Evolutionary conservation across 2,113 vertebrate species (phyloP).

Genomic region (Austrofundulus limnaeus): DNA sequence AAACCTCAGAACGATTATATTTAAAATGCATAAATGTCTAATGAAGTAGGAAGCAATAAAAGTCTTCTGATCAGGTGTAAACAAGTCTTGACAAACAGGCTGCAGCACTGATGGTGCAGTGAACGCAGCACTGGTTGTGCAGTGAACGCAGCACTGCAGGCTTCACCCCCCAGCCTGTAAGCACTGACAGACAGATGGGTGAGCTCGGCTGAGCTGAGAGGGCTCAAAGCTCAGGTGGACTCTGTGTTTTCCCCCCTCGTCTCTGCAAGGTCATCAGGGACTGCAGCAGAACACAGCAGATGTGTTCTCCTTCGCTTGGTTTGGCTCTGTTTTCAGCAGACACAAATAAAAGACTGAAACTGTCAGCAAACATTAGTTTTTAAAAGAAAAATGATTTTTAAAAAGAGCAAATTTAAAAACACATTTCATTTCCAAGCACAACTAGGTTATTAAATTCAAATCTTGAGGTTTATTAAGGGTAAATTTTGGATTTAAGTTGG

Average conservation of each 20-base stretch:
- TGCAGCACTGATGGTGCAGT: constrained; percentile 16
- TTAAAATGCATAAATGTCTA: too few species aligned
- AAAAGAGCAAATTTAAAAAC: too few species aligned
- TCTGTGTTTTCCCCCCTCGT: constrained; percentile 5
- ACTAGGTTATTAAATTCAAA: not conserved
- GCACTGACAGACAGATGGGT: constrained; percentile 64
- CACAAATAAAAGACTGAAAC: constrained; percentile 18
- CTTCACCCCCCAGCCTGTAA: constrained; percentile 53
- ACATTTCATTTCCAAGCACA: too few species aligned
- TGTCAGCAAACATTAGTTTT: not conserved
- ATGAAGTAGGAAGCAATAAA: not conserved
- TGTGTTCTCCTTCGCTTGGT: constrained; percentile 20
- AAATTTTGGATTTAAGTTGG: not conserved
- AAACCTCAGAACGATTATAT: too few species aligned
- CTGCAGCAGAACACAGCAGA: constrained; percentile 59
- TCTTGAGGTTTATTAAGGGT: not conserved
- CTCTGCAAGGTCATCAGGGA: constrained; percentile 66
- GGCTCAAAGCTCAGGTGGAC: constrained; percentile 73
- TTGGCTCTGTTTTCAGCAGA: constrained; percentile 23
- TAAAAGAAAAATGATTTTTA: too few species aligned
- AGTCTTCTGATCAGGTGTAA: constrained; percentile 5
- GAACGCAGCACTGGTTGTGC: constrained; percentile 8
- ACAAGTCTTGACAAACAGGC: not conserved
- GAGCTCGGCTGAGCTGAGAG: constrained; percentile 67
- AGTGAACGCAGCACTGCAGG: constrained; percentile 40